Base-by-base conservation (phyloP, 2,113 vertebrate species). In the Fulmarus glacialis region DNA sequence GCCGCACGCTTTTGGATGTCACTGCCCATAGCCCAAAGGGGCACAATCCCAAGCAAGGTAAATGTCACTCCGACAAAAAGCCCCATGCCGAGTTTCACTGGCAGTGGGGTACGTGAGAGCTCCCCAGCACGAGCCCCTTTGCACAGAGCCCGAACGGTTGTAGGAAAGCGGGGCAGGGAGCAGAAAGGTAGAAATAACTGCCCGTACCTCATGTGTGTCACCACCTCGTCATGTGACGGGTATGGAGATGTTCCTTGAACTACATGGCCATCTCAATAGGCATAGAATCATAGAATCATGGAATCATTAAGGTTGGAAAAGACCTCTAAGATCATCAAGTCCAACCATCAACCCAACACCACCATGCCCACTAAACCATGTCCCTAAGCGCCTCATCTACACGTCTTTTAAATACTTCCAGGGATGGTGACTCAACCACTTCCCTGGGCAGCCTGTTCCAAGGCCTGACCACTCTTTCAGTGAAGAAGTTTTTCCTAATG, bases 161-260 rank as follows among this genome's bases (percentile, higher is more conserved):
- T 2, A 48, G 42, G n/a, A 24, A 72, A 66, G 38, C 1, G 16
- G 71, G 34, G 10, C 50, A 38, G 26, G n/a, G 19, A 73, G 34
- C 32, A 50, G 24, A 24, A 29, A 68, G 63, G 26, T 36, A 66
- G 30, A 72, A 50, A 30, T 11, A 23, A 14, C 19, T 18, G 42
- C 45, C 45, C 1, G 0, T 32, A 53, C 40, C 30, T 55, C 3
- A 3, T n/a, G 15, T 4, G 7, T 6, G 38, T 32, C 63, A 45
- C 24, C 11, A 6, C 43, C 16, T 42, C 2, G 2, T 29, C 56
- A 8, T 0, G 3, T 2, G 0, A 12, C 5, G 63, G 42, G n/a
- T 24, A 40, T 1, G 11, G 62, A 68, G 56, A 5, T 42, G 24
- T 43, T 94, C 66, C 43, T 26, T 26, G 32, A 36, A 12, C 63